Base-by-base conservation (phyloP, 1,140 invertebrate genomes). In the Apis laboriosa region DNA sequence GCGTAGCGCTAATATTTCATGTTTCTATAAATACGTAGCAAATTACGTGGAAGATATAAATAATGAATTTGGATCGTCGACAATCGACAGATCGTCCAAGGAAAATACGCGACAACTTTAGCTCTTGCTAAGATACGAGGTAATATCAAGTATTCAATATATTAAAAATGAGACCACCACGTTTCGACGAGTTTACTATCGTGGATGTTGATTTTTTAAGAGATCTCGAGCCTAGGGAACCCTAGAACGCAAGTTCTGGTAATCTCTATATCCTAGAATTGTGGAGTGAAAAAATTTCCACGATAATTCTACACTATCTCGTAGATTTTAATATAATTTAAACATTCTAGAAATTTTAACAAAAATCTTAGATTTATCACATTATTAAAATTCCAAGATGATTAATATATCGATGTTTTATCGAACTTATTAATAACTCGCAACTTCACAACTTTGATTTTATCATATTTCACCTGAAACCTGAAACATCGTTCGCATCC, bases 21-120 rank as follows among this genome's bases (percentile, higher is more conserved):
- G 49, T 49, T 61, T 71, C 66, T 72, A 63, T 67, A 85, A 77
- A 60, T 19, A 60, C 34, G 8, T 28, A n/a, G 49, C 7, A 49
- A 73, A 67, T 15, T 61, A 60, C 15, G 21, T 28, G 13, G 4
- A 43, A 43, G 53, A 82, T 82, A 86, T 86, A 82, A 86, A 86
- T 86, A 86, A 86, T 86, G 73, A 86, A 82, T 77, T 51, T 64
- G 15, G 72, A 70, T 53, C 15, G 13, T 8, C 68, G 56, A 55
- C 67, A 85, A 86, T 86, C 68, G 60, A 53, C n/a, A 15, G 61
- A 56, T 34, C 19, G 13, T 80, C n/a, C 53, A 72, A 82, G n/a
- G 68, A 63, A 77, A 82, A 77, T 21, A 77, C 7, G 19, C 51
- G 9, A 21, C 19, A 8, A 51, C 12, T 17, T 34, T 34, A 9